These are phyloP conservation scores for Aphelinus atriplicis DNA, from an alignment of 1,140 invertebrate species.

Conservation along the genomic window DNA sequence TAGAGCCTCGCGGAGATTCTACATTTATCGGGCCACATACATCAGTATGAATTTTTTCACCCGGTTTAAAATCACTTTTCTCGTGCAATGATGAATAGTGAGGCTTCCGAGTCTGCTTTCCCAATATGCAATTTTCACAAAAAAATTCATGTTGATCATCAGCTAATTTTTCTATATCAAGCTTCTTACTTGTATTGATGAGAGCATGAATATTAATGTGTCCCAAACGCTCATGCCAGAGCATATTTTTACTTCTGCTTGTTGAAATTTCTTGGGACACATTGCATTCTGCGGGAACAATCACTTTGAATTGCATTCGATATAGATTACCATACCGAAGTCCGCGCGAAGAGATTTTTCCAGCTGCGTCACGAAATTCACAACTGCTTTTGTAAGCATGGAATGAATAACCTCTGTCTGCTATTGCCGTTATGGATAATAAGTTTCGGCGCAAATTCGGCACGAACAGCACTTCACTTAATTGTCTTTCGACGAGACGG, in stretches of 20 bases:
- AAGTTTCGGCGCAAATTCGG: slow-evolving; percentile 31
- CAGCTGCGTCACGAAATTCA: slow-evolving; percentile 18
- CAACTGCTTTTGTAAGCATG: not conserved
- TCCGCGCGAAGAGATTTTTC: not conserved
- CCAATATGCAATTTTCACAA: not conserved
- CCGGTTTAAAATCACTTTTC: not conserved
- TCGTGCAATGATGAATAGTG: not conserved
- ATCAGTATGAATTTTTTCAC: slow-evolving; percentile 1
- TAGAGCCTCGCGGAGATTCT: not conserved
- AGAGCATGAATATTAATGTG: not conserved
- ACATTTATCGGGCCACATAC: slow-evolving; percentile 18
- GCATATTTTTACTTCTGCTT: slow-evolving; percentile 6
- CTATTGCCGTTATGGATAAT: slow-evolving; percentile 30
- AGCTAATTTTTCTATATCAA: not conserved
- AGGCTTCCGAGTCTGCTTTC: not conserved
- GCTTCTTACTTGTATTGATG: not conserved
- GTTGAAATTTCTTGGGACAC: not conserved
- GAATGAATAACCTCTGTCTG: slow-evolving; percentile 13
- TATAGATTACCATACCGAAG: slow-evolving; percentile 24
- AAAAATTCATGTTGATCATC: not conserved
- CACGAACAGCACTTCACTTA: slow-evolving; percentile 26
- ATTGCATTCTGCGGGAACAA: not conserved
- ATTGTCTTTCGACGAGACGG: slow-evolving; percentile 1
- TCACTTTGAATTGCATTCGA: slow-evolving; percentile 30
- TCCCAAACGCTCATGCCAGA: slow-evolving; percentile 30